These are phyloP conservation scores for Gonioctena quinquepunctata DNA, from an alignment of 1,140 invertebrate genomes.

Conservation along the genomic window DNA sequence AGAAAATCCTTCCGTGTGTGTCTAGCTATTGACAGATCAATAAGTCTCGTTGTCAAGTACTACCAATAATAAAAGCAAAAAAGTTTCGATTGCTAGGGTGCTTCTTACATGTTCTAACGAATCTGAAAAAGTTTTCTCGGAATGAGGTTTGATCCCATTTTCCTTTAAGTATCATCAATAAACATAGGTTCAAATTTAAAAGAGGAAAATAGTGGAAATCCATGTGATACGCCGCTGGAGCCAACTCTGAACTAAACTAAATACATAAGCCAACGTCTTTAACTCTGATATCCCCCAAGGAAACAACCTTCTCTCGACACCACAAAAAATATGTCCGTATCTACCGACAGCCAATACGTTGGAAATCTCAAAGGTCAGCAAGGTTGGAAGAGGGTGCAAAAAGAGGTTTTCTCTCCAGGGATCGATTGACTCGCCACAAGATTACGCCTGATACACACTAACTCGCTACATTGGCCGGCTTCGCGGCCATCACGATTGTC, in stretches of 20 bases:
- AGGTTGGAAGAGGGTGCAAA: slow-evolving; percentile 18
- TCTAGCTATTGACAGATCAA: too few relatives aligned
- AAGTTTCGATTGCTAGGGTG: too few relatives aligned
- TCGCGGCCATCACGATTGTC: slow-evolving; percentile 2
- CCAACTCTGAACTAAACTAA: slow-evolving; percentile 1
- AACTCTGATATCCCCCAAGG: slow-evolving; percentile 10
- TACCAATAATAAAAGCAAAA: too few relatives aligned
- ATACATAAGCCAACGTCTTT: slow-evolving; percentile 12
- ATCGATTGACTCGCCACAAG: slow-evolving; percentile 30
- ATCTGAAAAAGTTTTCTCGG: too few relatives aligned
- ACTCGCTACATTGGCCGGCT: slow-evolving; percentile 32
- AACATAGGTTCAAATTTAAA: too few relatives aligned
- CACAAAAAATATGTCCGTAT: slow-evolving; percentile 12
- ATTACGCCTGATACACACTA: slow-evolving; percentile 34
- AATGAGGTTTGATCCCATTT: too few relatives aligned
- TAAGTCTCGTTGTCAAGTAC: too few relatives aligned
- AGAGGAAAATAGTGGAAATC: too few relatives aligned
- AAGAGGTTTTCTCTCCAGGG: slow-evolving; percentile 27
- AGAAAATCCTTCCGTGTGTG: too few relatives aligned
- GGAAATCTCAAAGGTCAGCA: slow-evolving; percentile 8
- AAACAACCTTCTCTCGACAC: slow-evolving; percentile 2
- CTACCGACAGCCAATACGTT: slow-evolving; percentile 7
- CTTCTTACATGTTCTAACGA: too few relatives aligned
- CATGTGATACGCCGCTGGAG: neutral
- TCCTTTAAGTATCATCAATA: too few relatives aligned